Conservation (phyloP, 1,140 invertebrate genomes). For the Agrypnia vestita region DNA sequence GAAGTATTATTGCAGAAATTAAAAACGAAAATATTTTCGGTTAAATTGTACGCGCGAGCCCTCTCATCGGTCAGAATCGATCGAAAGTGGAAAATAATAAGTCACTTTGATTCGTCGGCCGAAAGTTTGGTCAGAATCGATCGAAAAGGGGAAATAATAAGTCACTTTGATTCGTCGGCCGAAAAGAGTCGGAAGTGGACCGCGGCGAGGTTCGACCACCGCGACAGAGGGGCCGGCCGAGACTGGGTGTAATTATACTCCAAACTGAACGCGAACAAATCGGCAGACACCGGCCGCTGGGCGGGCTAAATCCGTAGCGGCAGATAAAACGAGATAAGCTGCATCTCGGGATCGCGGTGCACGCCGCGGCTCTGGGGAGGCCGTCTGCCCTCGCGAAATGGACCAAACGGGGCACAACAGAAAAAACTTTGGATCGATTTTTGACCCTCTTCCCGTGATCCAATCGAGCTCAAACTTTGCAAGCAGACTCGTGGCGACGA, state of each 20-base stretch:
- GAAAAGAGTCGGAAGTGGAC: not conserved
- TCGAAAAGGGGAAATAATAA: not conserved
- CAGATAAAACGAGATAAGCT: not conserved
- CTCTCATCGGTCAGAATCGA: not conserved
- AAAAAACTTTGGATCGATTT: no score
- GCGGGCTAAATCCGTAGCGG: constrained; percentile 7
- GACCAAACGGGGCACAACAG: no score
- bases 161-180: not conserved
- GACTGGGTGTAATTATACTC: not conserved
- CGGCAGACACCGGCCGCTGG: not conserved
- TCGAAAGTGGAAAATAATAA: not conserved
- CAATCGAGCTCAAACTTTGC: no score
- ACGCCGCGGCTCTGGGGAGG: not conserved
- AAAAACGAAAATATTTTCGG: no score
- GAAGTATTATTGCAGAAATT: no score
- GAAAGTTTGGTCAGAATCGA: not conserved
- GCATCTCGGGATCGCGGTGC: not conserved
- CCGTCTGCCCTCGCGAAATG: no score
- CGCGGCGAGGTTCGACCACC: not conserved
- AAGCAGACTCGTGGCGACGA: no score
- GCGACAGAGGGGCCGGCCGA: not conserved
- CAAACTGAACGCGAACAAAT: not conserved
- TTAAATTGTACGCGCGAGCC: no score
- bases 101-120: not conserved
- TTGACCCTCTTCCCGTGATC: no score